These are phyloP conservation scores for Stichodactyla helianthus DNA, from an alignment of 64 coral and sea anemone genomes.

Conservation along the genomic window DNA sequence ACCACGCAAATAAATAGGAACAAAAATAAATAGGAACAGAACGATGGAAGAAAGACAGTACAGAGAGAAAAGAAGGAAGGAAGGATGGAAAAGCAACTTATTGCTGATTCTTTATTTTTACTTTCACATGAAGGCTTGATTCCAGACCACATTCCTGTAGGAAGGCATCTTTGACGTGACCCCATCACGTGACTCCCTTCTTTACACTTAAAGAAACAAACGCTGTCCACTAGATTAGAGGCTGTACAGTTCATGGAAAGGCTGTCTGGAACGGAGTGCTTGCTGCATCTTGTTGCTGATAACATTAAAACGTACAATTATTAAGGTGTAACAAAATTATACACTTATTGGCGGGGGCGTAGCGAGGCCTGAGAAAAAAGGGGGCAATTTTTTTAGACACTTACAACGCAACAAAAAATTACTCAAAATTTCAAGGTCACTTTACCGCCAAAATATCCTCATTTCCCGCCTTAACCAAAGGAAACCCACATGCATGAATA, in stretches of 20 bases:
- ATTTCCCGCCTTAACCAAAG: too few species aligned
- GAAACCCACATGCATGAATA: too few species aligned
- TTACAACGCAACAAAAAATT: too few species aligned
- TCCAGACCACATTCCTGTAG: conserved; percentile 13
- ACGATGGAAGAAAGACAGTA: too few species aligned
- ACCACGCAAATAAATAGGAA: too few species aligned
- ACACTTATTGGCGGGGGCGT: neutral
- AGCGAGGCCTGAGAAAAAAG: too few species aligned
- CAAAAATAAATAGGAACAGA: too few species aligned
- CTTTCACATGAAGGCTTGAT: neutral
- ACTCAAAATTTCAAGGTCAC: too few species aligned
- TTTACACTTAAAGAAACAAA: conserved; percentile 1
- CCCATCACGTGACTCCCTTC: neutral
- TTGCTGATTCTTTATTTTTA: neutral
- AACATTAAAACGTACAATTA: neutral
- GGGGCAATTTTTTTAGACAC: too few species aligned
- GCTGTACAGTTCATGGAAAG: conserved; percentile 13
- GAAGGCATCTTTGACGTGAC: conserved; percentile 1
- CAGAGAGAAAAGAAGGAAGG: too few species aligned
- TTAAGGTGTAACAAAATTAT: neutral
- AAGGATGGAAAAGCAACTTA: neutral
- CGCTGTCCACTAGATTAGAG: neutral
- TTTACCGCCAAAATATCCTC: too few species aligned
- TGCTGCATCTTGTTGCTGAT: neutral
- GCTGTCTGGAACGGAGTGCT: neutral